Base-by-base conservation (phyloP, 2,797 vertebrate species). In the Parambassis ranga region DNA sequence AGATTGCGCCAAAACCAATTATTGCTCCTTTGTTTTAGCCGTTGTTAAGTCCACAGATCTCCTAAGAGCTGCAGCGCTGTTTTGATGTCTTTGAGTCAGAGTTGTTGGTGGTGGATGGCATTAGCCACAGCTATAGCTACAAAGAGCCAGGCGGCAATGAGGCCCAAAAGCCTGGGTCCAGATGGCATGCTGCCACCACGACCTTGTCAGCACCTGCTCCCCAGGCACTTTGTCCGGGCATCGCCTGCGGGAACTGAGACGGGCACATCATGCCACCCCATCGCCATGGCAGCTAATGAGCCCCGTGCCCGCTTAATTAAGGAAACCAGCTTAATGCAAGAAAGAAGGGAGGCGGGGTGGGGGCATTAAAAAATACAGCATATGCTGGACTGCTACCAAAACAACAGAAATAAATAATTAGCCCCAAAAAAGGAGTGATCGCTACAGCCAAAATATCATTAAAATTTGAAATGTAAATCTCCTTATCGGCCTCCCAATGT, bases 151-250 rank as follows among this genome's bases (percentile, higher is more conserved):
- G 84, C 81, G 35, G 79, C 48, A 13, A 52, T 13, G 75, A 81
- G 82, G 85, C 82, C 79, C 77, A 20, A n/a, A n/a, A 80, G 83
- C 81, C 79, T 64, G 28, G 63, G 83, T 91, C 91, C 92, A 93
- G 90, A 92, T 93, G 92, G 92, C 90, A 90, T 75, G 24, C 71
- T 84, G 90, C 92, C 91, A 90, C 80, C 39, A 49, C 71, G 90
- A 92, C 91, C 92, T 93, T 92, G 92, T 92, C 91, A 92, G 89
- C 91, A 92, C 92, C 91, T 92, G 91, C 92, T 93, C 91, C 84
- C 88, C 70, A 85, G 90, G 90, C 90, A 83, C 87, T 91, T 91
- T 92, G 92, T 91, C 90, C 86, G 89, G 90, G 92, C 91, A 90
- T 77, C 60, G 81, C 89, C 86, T 53, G 76, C 85, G 84, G 91